Evolutionary conservation across 1,140 invertebrate genomes (phyloP), one percentile per base, ranked within the genome.

Genomic region (Zophobas atratus): DNA sequence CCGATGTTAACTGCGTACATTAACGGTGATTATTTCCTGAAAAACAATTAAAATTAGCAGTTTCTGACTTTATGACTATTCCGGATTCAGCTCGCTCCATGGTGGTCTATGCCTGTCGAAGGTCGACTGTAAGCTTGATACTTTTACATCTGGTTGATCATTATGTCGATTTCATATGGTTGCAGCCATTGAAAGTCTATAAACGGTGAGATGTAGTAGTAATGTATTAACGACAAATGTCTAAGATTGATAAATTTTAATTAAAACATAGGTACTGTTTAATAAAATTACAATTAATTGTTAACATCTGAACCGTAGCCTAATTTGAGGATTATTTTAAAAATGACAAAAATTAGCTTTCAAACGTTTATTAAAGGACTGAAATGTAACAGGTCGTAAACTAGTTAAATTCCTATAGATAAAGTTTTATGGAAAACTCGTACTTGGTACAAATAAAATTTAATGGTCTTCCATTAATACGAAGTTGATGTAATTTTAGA

Each of bases 391-490:
- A 35, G 39, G 39, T 67, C 60, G 60, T 67, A 43, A 67, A 67
- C 39, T 67, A 67, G 39, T 67, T 67, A 67, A n/a, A 43, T 67
- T 39, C 43, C 1, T 43, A 67, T 41, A 36, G 60, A 67, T 41
- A 67, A 67, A 32, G 20, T 5, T 51, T 20, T 32, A 20, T 41
- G 3, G 35, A 67, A 67, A 67, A 48, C 36, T 43, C 39, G 60
- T 67, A 67, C 60, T 67, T 67, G 60, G 60, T 67, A 67, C 60
- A 67, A 67, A 63, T 63, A 63, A 63, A 63, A 67, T 67, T 41
- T 67, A 67, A 67, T 67, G 60, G 60, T 41, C 43, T 67, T 67
- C 60, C 60, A 67, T 67, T 67, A 67, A 67, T 67, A 39, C 43
- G 39, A 63, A 63, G 57, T 63, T 63, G 57, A 63, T 63, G 57